Evolutionary conservation across 2,888 invertebrate genomes (phyloP).

Genomic region (Nezara viridula): DNA sequence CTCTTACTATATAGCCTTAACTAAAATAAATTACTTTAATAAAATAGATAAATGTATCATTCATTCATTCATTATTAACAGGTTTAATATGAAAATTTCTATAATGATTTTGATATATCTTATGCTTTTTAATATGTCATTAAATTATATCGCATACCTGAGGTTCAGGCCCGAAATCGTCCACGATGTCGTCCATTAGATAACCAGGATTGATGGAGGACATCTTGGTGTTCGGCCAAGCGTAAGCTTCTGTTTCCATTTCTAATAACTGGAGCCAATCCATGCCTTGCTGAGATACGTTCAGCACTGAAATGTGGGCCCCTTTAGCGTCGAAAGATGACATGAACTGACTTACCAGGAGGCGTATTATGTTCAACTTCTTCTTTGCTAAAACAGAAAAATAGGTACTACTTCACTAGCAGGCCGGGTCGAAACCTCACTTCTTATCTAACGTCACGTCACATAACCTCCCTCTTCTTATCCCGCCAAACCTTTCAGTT

Average conservation of each 20-base stretch:
- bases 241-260: conserved; percentile 73
- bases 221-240: conserved; percentile 73
- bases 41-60: too few species aligned
- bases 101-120: too few species aligned
- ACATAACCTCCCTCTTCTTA: too few species aligned
- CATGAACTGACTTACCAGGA: conserved; percentile 75
- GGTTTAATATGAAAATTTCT: too few species aligned
- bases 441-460: too few species aligned
- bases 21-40: too few species aligned
- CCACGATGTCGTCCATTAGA: neutral
- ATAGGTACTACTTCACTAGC: too few species aligned
- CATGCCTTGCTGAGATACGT: conserved; percentile 69
- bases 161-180: neutral
- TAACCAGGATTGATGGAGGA: conserved; percentile 59
- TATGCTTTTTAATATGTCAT: too few species aligned
- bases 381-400: conserved; percentile 25
- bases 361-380: conserved; percentile 67
- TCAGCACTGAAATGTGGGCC: conserved; percentile 80
- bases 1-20: too few species aligned
- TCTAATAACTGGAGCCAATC: conserved; percentile 75
- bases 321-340: conserved; percentile 86
- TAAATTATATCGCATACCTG: neutral
- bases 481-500: too few species aligned
- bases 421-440: too few species aligned
- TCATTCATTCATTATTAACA: too few species aligned